phyloP scores from a whole-genome alignment of 2,113 vertebrate species.

The Galemys pyrenaicus region DNA sequence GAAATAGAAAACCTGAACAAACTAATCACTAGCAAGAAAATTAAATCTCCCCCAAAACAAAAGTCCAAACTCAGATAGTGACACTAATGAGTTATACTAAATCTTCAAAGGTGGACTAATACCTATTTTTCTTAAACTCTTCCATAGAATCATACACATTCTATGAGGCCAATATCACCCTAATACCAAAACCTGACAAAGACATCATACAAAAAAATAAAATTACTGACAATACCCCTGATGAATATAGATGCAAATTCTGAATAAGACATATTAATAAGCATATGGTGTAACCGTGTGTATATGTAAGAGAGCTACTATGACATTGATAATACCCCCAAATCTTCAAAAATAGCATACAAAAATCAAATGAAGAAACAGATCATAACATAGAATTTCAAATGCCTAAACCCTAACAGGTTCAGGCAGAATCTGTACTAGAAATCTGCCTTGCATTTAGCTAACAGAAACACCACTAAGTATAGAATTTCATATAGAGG shows the following conservation, averaged over 20 bases:
- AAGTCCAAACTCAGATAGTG: too few species aligned
- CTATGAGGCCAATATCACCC: too few species aligned
- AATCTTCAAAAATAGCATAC: neutral
- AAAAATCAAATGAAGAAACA: neutral
- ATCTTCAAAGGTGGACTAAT: too few species aligned
- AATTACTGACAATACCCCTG: neutral
- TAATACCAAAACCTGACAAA: too few species aligned
- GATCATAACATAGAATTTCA: neutral
- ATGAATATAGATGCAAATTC: neutral
- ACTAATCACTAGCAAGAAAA: too few species aligned
- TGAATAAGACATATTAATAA: neutral
- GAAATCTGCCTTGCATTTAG: neutral
- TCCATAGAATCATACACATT: too few species aligned
- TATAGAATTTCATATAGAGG: neutral
- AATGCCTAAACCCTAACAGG: neutral
- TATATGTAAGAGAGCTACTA: neutral
- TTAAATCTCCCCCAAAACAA: too few species aligned
- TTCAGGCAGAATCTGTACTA: neutral
- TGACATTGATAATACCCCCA: neutral
- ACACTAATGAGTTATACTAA: too few species aligned
- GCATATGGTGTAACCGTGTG: neutral
- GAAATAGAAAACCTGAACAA: too few species aligned
- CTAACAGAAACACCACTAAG: neutral
- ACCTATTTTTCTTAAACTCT: too few species aligned
- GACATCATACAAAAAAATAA: too few species aligned